These are phyloP conservation scores for Dasysyrphus albostriatus DNA, from an alignment of 2,888 invertebrate species.

Conservation along the genomic window DNA sequence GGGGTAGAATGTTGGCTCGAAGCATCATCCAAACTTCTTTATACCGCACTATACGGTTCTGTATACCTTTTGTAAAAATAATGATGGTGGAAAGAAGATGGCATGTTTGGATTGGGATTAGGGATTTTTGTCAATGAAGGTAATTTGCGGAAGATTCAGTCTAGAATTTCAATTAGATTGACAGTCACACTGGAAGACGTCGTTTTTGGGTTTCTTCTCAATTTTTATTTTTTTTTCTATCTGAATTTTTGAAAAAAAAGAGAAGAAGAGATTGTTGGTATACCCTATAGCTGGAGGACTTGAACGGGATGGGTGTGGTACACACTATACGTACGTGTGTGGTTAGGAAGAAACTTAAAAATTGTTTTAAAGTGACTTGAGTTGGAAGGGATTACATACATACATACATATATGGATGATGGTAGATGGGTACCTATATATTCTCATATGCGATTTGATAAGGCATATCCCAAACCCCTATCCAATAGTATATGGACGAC, in stretches of 20 bases:
- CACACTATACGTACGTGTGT: neutral
- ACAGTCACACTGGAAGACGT: slow-evolving; percentile 78
- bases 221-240: slow-evolving; percentile 12
- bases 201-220: slow-evolving; percentile 6
- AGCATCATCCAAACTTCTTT: neutral
- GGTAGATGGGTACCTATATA: neutral
- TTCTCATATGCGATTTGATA: no score
- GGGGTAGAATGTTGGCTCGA: neutral
- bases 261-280: slow-evolving; percentile 39
- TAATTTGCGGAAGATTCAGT: slow-evolving; percentile 84
- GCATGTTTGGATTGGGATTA: slow-evolving; percentile 81
- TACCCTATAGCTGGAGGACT: slow-evolving; percentile 26
- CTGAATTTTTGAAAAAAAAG: neutral
- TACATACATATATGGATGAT: slow-evolving; percentile 16
- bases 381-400: slow-evolving; percentile 70
- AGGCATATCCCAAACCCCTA: neutral
- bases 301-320: slow-evolving; percentile 10
- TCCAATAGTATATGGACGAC: slow-evolving; percentile 9
- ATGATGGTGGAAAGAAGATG: slow-evolving; percentile 64
- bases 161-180: slow-evolving; percentile 84
- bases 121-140: slow-evolving; percentile 83
- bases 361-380: slow-evolving; percentile 76
- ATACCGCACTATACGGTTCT: slow-evolving; percentile 11
- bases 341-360: slow-evolving; percentile 61
- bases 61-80: slow-evolving; percentile 47